Percentiles rank a stretch among this genome's conserved stretches.
Conservation (phyloP, 1,140 invertebrate species). For the Drosophila pseudoananassae region DNA sequence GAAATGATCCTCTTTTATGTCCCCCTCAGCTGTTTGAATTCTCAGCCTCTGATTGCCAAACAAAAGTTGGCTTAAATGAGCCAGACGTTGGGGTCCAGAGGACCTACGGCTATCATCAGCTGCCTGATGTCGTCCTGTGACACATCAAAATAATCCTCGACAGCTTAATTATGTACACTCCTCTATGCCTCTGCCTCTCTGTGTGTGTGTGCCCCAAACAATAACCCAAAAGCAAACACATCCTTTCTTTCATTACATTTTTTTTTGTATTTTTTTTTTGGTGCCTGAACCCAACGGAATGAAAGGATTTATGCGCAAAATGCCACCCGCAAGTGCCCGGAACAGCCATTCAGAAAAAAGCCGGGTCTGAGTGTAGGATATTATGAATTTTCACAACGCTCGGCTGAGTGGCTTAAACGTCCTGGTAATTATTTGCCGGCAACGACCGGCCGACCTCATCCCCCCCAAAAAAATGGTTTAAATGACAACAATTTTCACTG, state of each 20-base stretch:
- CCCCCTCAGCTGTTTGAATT: constrained; percentile 48
- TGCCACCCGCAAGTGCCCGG: constrained; percentile 66
- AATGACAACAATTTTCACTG: constrained; percentile 68
- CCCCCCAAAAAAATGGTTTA: constrained; percentile 51
- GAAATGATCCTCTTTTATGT: constrained; percentile 10
- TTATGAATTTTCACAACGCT: constrained; percentile 80
- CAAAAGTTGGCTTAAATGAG: constrained; percentile 81
- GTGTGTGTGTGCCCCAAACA: constrained; percentile 51
- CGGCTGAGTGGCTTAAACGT: constrained; percentile 76
- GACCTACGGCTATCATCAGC: constrained; percentile 69
- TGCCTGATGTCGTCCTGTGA: constrained; percentile 74
- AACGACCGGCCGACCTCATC: neutral
- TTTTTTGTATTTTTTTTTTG: constrained; percentile 27
- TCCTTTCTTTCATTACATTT: constrained; percentile 57
- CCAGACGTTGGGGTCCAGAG: constrained; percentile 1
- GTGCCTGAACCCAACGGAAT: constrained; percentile 48
- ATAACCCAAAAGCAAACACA: constrained; percentile 70
- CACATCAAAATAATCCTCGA: constrained; percentile 83
- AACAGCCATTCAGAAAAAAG: constrained; percentile 51
- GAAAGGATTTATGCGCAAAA: constrained; percentile 79
- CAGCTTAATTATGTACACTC: constrained; percentile 81
- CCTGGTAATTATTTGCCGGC: constrained; percentile 74
- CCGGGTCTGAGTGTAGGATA: constrained; percentile 29
- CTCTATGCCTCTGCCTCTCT: constrained; percentile 15
- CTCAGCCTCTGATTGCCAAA: constrained; percentile 53